Evolutionary conservation across 2,888 invertebrate genomes (phyloP), one percentile per base, ranked within the genome.

Genomic region (Cremastobaeus sp.): DNA sequence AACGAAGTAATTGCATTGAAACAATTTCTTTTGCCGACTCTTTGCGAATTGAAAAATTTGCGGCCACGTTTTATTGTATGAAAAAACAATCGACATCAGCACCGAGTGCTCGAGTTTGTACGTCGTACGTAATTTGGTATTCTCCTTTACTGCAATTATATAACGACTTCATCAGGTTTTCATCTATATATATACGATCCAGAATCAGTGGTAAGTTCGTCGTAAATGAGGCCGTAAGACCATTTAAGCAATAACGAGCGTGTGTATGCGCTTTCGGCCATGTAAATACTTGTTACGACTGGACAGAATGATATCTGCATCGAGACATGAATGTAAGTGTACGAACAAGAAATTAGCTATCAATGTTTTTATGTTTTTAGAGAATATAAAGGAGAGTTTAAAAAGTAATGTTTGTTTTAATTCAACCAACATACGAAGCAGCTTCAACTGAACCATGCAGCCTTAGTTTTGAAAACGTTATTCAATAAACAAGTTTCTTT

Each of bases 311-410:
- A 59, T 59, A 64, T 17, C 45, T 52, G 32, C 54, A 54, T 50
- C 30, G 47, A 57, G 32, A 65, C 45, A 43, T 65, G 52, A 48
- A 45, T 57, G 59, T 71, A 71, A 57, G 37, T 70, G 70, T 70
- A 70, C 47, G 48, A 54, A 69, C 30, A 55, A 59, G 9, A 68
- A 57, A 55, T 18, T 71, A 71, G 54, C 47, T 71, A 45, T 71
- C 71, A 71, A 54, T 71, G 71, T 71, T 71, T 71, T 71, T 57
- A 71, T 65, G 71, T 71, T 71, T 71, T 47, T 71, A 65, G 71
- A 71, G 59, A 8, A 65, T 71, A 71, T 71, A 71, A 71, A 71
- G 57, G 57, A 59, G 65, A 65, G 25, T 43, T 57, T 39, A 43
- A 50, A 59, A 57, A 57, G 20, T 20, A 32, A 32, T 32, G 30